phyloP scores from a whole-genome alignment of 2,888 invertebrate species.

The Oscheius sp. region DNA sequence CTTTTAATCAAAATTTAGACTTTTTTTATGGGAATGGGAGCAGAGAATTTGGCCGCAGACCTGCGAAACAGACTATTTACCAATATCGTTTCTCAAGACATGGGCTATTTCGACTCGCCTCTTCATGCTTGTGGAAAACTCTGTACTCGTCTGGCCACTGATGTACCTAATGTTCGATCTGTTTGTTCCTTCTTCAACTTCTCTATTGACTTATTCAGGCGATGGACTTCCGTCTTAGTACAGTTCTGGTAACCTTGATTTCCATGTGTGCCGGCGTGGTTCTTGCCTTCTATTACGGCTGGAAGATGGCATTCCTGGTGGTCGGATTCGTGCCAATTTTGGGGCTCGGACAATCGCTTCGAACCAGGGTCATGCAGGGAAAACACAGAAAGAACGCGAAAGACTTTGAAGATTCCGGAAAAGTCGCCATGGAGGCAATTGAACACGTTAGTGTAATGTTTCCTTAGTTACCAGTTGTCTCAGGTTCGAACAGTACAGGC shows the following conservation, averaged over 20 bases:
- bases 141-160: slow-evolving; percentile 75
- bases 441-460: slow-evolving; percentile 72
- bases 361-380: slow-evolving; percentile 68
- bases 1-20: slow-evolving; percentile 27
- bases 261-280: slow-evolving; percentile 61
- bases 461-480: slow-evolving; percentile 38
- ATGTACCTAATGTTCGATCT: slow-evolving; percentile 74
- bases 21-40: slow-evolving; percentile 73
- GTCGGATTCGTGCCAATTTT: slow-evolving; percentile 74
- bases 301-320: slow-evolving; percentile 76
- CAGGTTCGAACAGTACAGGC: slow-evolving; percentile 73
- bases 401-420: slow-evolving; percentile 74
- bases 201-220: slow-evolving; percentile 67
- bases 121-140: slow-evolving; percentile 74
- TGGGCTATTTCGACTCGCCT: slow-evolving; percentile 76
- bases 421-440: slow-evolving; percentile 75
- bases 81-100: slow-evolving; percentile 75
- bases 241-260: slow-evolving; percentile 73
- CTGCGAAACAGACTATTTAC: slow-evolving; percentile 74
- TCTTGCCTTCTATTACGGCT: slow-evolving; percentile 75
- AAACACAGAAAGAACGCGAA: slow-evolving; percentile 76
- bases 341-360: slow-evolving; percentile 55
- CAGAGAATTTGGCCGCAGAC: slow-evolving; percentile 74
- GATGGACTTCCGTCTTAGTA: slow-evolving; percentile 75
- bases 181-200: background rate